A percentile compares a stretch with the other conserved stretches of the same genome.
phyloP scores from a whole-genome alignment of 1,140 invertebrate species.

The Drosophila pallidifrons region DNA sequence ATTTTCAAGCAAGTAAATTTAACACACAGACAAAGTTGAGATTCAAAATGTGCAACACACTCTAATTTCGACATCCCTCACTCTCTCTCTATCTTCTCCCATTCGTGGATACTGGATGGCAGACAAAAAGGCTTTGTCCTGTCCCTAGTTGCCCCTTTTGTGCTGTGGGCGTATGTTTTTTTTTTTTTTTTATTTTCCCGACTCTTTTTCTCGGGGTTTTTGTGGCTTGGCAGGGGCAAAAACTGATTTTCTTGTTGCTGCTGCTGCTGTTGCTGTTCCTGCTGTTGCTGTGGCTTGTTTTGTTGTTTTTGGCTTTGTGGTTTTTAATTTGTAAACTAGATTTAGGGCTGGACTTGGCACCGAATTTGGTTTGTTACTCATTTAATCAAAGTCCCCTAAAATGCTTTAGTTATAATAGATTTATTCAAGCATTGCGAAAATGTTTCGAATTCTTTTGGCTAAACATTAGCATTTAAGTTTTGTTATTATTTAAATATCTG shows the following conservation, averaged over 20 bases:
- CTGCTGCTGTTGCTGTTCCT: constrained; percentile 27
- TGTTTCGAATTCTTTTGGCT: not conserved
- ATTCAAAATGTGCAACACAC: constrained; percentile 76
- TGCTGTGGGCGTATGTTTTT: constrained; percentile 19
- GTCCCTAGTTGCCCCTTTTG: constrained; percentile 1
- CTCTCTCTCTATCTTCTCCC: not conserved
- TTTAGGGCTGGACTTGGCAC: constrained; percentile 47
- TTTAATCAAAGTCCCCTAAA: constrained; percentile 59
- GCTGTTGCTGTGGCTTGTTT: constrained; percentile 43
- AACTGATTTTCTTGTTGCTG: constrained; percentile 55
- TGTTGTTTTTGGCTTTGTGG: constrained; percentile 60
- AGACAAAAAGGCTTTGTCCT: constrained; percentile 47
- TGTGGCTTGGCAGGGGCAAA: constrained; percentile 50
- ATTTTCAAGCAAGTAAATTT: constrained; percentile 70
- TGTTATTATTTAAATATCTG: too few relatives aligned
- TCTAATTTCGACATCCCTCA: constrained; percentile 27
- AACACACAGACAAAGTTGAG: constrained; percentile 70
- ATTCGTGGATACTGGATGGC: constrained; percentile 29
- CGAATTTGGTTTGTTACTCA: constrained; percentile 54
- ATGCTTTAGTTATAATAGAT: constrained; percentile 16
- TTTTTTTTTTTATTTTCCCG: constrained; percentile 20
- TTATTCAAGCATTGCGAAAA: not conserved
- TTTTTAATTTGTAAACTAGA: constrained; percentile 71
- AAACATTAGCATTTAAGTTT: too few relatives aligned
- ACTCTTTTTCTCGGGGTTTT: constrained; percentile 29